phyloP scores from a whole-genome alignment of 2,797 vertebrate species.

The Pipistrellus nathusii region DNA sequence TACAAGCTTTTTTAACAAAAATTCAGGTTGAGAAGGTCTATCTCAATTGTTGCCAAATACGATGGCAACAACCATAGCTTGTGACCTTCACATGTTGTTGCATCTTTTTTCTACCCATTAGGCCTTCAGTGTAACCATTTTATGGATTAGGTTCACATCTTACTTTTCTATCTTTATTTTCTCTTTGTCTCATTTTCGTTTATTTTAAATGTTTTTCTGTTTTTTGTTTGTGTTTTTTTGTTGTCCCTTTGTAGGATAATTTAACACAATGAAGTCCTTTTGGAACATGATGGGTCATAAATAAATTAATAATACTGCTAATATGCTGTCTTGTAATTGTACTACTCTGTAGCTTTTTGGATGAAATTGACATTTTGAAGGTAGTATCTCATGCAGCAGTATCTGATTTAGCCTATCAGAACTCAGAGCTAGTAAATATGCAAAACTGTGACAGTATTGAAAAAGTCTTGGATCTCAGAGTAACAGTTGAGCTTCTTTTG shows the following conservation, averaged over 20 bases:
- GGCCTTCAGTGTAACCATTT: not conserved
- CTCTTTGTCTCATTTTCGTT: constrained; percentile 46
- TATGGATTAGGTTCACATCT: not conserved
- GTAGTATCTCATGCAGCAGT: constrained; percentile 70
- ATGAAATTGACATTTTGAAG: constrained; percentile 74
- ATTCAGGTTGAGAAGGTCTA: constrained; percentile 36
- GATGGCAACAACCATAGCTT: not conserved
- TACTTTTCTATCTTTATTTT: constrained; percentile 8
- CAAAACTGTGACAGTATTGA: constrained; percentile 48
- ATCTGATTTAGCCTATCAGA: constrained; percentile 69
- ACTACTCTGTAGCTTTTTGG: constrained; percentile 65
- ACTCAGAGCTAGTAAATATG: constrained; percentile 61
- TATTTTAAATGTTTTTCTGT: constrained; percentile 45
- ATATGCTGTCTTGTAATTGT: constrained; percentile 63
- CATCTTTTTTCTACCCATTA: not conserved
- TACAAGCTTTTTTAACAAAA: constrained; percentile 54
- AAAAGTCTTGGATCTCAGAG: constrained; percentile 24
- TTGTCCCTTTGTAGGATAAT: constrained; percentile 55
- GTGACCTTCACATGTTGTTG: not conserved
- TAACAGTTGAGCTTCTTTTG: constrained; percentile 10
- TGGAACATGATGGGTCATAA: constrained; percentile 70
- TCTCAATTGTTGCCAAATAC: constrained; percentile 60
- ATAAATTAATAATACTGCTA: constrained; percentile 70
- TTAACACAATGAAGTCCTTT: constrained; percentile 70
- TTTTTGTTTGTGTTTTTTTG: constrained; percentile 16